Conservation (phyloP, 2,113 vertebrate species). For the Daphoenositta chrysoptera region DNA sequence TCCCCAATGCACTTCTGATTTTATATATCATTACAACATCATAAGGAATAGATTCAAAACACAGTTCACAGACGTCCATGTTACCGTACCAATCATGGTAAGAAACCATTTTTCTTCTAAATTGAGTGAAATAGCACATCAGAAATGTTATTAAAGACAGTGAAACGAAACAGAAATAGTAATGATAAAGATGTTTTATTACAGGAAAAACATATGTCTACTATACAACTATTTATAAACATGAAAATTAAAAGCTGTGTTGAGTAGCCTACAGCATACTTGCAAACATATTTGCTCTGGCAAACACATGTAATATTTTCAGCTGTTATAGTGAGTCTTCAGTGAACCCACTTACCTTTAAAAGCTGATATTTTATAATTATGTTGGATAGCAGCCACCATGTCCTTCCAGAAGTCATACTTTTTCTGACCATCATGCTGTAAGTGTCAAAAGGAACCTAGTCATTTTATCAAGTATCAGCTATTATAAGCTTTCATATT, state of each 20-base stretch:
- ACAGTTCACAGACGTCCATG: neutral
- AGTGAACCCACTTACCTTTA: slow-evolving; percentile 80
- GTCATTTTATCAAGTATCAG: neutral
- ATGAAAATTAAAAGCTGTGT: neutral
- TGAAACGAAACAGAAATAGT: neutral
- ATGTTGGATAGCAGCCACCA: slow-evolving; percentile 90
- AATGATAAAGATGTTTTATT: neutral
- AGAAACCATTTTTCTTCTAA: neutral
- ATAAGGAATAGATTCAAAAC: neutral
- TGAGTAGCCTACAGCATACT: neutral
- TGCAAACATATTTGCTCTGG: neutral
- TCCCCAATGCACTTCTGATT: neutral
- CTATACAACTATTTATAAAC: neutral
- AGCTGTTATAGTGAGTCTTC: neutral
- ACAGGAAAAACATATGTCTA: neutral
- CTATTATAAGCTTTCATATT: neutral
- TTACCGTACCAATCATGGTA: neutral
- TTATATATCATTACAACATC: neutral
- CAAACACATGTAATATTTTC: neutral
- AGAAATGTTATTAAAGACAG: neutral
- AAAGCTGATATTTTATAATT: slow-evolving; percentile 96
- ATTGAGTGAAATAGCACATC: neutral
- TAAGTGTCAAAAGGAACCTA: slow-evolving; percentile 37
- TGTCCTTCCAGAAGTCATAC: slow-evolving; percentile 94
- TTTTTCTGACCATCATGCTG: slow-evolving; percentile 83